A percentile compares a stretch with the other conserved stretches of the same genome.
Evolutionary conservation across 2,888 invertebrate genomes (phyloP).

Genomic region (Dynastes tityus): DNA sequence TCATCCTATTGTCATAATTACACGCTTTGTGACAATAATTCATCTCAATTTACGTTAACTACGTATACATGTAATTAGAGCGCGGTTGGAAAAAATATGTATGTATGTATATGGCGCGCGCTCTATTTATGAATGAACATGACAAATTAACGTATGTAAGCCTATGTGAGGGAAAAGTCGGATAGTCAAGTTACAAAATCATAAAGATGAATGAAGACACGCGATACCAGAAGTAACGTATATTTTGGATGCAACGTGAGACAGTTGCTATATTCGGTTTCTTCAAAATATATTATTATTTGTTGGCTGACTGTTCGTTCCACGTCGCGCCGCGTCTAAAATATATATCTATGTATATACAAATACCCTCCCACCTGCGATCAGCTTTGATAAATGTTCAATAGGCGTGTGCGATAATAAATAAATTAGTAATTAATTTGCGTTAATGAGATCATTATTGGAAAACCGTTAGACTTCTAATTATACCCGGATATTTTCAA

Average conservation of each 20-base stretch:
- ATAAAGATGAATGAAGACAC: slow-evolving; percentile 58
- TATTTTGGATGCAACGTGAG: slow-evolving; percentile 58
- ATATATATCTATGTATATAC: background rate
- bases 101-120: slow-evolving; percentile 45
- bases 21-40: slow-evolving; percentile 48
- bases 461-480: slow-evolving; percentile 36
- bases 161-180: slow-evolving; percentile 49
- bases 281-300: slow-evolving; percentile 45
- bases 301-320: slow-evolving; percentile 29
- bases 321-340: slow-evolving; percentile 19
- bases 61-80: slow-evolving; percentile 48
- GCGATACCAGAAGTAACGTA: slow-evolving; percentile 55
- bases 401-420: slow-evolving; percentile 34
- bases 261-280: slow-evolving; percentile 47
- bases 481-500: slow-evolving; percentile 31
- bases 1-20: slow-evolving; percentile 27
- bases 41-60: slow-evolving; percentile 56
- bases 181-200: slow-evolving; percentile 56
- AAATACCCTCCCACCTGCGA: slow-evolving; percentile 1
- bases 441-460: slow-evolving; percentile 44
- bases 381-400: slow-evolving; percentile 31
- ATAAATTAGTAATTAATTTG: slow-evolving; percentile 44
- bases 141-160: slow-evolving; percentile 55
- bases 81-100: slow-evolving; percentile 32
- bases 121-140: slow-evolving; percentile 58